Base-by-base conservation (phyloP, 2,113 vertebrate genomes). In the Monopterus albus region DNA sequence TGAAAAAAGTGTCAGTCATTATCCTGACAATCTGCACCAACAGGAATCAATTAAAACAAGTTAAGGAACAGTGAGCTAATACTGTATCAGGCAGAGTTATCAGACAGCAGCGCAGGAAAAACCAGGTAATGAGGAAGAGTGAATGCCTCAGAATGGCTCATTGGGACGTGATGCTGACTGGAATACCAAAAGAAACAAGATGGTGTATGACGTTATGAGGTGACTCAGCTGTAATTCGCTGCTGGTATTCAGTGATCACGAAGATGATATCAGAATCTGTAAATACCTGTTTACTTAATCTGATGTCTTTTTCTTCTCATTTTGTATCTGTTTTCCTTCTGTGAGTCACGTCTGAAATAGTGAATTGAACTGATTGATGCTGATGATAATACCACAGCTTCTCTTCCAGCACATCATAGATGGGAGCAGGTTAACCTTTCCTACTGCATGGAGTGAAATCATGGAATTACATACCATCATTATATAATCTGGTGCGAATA, bases 371-470 rank as follows among this genome's bases (percentile, higher is more conserved):
- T 74, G 66, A 71, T 57, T 82, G 55, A 72, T 36, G n/a, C n/a
- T n/a, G 57, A 58, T 45, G 42, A 65, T 42, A 52, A 67, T 43
- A 21, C 31, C 33, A 55, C 58, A 60, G 61, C 26, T 65, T 25
- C 43, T 57, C 36, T 50, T 14, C 18, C 28, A 10, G 52, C 85
- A 72, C 28, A 78, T 82, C 78, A 49, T 12, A 45, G 53, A 80
- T 47, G 31, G 73, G 59, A 68, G 35, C 47, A 52, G 50, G 58
- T 83, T 81, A 87, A 72, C 62, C 59, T 72, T 51, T 33, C 12
- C 66, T 31, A 31, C 29, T 31, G 5, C 59, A 65, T 25, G 7
- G 36, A 40, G n/a, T 18, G 21, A 45, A 56, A 63, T 69, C 65
- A 69, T 52, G 21, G 31, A 45, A 35, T 47, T 40, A 46, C 63